Evolutionary conservation across 2,797 vertebrate genomes (phyloP).

Genomic region (Synaphobranchus kaupii): DNA sequence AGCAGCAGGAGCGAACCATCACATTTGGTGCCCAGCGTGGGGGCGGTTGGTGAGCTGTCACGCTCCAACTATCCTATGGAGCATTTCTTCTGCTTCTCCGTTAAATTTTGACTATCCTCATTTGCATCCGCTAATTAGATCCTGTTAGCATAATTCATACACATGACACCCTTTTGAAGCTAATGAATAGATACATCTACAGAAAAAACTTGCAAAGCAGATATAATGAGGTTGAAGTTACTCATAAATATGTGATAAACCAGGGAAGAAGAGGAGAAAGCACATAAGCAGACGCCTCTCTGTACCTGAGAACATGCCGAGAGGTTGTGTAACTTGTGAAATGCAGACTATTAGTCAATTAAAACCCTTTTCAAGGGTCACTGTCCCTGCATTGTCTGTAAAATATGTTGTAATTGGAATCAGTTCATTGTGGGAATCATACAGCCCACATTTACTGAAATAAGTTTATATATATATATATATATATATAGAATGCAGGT

Average conservation of each 20-base stretch:
- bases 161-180: constrained; percentile 84
- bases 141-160: constrained; percentile 87
- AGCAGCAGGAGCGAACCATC: constrained; percentile 84
- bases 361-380: background rate
- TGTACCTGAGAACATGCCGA: constrained; percentile 51
- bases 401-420: constrained; percentile 4
- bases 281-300: constrained; percentile 45
- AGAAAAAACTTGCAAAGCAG: constrained; percentile 75
- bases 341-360: constrained; percentile 39
- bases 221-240: constrained; percentile 74
- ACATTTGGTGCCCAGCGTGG: constrained; percentile 85
- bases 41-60: constrained; percentile 80
- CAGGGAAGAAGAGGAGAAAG: constrained; percentile 50
- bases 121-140: constrained; percentile 88
- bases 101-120: constrained; percentile 81
- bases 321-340: constrained; percentile 50
- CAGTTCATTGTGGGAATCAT: background rate
- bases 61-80: constrained; percentile 82
- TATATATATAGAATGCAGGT: no score
- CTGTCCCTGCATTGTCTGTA: background rate
- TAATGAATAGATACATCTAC: constrained; percentile 86
- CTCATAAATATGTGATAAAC: constrained; percentile 54
- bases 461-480: background rate
- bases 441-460: background rate
- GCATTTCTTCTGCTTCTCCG: constrained; percentile 81